Evolutionary conservation across 2,888 invertebrate genomes (phyloP).

Genomic region (Eurois occulta): DNA sequence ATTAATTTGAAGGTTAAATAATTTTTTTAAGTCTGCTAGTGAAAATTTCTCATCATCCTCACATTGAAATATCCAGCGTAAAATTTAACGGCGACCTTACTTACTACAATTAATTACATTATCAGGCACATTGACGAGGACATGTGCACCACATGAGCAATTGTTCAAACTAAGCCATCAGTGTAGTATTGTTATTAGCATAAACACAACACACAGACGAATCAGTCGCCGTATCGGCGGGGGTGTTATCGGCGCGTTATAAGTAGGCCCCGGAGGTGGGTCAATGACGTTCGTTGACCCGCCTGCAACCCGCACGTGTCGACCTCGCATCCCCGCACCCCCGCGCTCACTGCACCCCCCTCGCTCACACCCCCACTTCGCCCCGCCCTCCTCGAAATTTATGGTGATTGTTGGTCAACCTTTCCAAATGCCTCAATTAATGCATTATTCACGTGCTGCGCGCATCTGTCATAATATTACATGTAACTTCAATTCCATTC

Average conservation of each 20-base stretch:
- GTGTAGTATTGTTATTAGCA: conserved; percentile 65
- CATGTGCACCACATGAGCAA: conserved; percentile 62
- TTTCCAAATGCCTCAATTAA: conserved; percentile 59
- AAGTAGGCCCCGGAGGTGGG: conserved; percentile 88
- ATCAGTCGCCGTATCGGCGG: conserved; percentile 68
- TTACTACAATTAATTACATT: conserved; percentile 70
- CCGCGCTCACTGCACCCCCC: conserved; percentile 47
- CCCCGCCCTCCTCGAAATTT: conserved; percentile 64
- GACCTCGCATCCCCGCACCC: conserved; percentile 79
- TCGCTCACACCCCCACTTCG: conserved; percentile 56
- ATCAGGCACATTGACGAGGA: conserved; percentile 69
- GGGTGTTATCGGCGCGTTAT: conserved; percentile 86
- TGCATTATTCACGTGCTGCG: conserved; percentile 50
- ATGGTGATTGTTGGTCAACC: conserved; percentile 62
- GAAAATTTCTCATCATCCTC: conserved; percentile 46
- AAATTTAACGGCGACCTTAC: conserved; percentile 55
- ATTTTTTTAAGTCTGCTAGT: conserved; percentile 29
- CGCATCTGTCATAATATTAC: conserved; percentile 20
- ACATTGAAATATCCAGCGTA: conserved; percentile 40
- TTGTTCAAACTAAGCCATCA: conserved; percentile 62
- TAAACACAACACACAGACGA: conserved; percentile 70
- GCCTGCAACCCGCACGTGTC: conserved; percentile 87
- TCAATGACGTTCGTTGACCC: conserved; percentile 90
- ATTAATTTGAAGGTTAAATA: conserved; percentile 43
- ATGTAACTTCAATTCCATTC: conserved; percentile 2